Evolutionary conservation across 2,888 invertebrate genomes (phyloP).

Genomic region (Lottia gigantea): DNA sequence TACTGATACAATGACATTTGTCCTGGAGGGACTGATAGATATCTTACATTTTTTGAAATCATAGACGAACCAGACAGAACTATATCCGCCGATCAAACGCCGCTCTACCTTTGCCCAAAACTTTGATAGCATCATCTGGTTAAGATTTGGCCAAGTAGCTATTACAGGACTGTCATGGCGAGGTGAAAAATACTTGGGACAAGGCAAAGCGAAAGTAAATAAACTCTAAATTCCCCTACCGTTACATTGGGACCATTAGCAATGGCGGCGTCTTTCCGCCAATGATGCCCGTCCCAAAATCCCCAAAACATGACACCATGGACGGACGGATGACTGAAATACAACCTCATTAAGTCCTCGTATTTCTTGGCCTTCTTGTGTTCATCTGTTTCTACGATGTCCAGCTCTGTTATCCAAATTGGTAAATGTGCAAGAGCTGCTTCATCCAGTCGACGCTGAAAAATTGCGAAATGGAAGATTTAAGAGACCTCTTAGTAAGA

Average conservation of each 20-base stretch:
- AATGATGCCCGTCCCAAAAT: constrained; percentile 23
- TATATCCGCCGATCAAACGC: too few relatives aligned
- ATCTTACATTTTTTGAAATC: too few relatives aligned
- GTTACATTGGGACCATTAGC: constrained; percentile 28
- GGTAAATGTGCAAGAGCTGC: constrained; percentile 41
- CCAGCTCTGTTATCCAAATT: constrained; percentile 49
- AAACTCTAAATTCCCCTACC: constrained; percentile 13
- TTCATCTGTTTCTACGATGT: constrained; percentile 29
- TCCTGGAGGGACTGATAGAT: too few relatives aligned
- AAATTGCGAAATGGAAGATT: background rate
- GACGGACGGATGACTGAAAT: constrained; percentile 21
- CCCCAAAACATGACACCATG: constrained; percentile 29
- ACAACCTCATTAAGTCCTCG: constrained; percentile 17
- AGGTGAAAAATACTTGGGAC: too few relatives aligned
- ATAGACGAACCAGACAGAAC: too few relatives aligned
- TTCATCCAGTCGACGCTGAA: constrained; percentile 37
- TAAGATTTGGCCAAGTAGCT: too few relatives aligned
- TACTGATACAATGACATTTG: too few relatives aligned
- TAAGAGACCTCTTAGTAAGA: too few relatives aligned
- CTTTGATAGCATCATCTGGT: too few relatives aligned
- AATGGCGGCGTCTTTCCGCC: constrained; percentile 24
- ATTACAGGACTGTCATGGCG: too few relatives aligned
- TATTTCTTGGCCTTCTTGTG: constrained; percentile 29
- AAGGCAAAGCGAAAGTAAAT: too few relatives aligned
- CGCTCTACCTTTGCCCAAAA: too few relatives aligned